Conservation (phyloP, 2,113 vertebrate species). For the Nothocercus nigrocapillus region DNA sequence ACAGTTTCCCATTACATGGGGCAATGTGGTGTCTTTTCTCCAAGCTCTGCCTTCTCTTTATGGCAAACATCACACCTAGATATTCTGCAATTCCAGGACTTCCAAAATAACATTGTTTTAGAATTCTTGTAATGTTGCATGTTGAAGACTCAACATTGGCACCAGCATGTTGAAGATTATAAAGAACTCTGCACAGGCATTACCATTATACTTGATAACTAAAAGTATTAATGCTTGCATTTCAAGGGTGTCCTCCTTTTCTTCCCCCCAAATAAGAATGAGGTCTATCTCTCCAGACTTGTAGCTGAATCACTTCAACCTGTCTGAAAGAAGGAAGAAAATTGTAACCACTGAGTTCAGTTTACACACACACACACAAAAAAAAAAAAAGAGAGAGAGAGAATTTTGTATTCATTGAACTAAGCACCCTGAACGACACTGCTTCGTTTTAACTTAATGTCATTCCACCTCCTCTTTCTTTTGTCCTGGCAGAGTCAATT, state of each 20-base stretch:
- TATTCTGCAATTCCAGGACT: neutral
- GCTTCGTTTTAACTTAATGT: slow-evolving; percentile 59
- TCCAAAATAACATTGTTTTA: neutral
- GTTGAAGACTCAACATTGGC: neutral
- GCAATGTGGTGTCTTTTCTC: neutral
- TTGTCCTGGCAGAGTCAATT: slow-evolving; percentile 75
- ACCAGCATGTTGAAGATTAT: neutral
- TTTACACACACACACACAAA: neutral
- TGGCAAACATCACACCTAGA: neutral
- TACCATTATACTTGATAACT: neutral
- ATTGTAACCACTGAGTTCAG: neutral
- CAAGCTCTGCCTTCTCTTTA: neutral
- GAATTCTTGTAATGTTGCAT: neutral
- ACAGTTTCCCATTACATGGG: neutral
- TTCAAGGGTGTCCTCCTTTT: neutral
- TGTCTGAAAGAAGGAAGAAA: slow-evolving; percentile 30
- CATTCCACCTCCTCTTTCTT: slow-evolving; percentile 68
- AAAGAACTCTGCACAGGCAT: neutral
- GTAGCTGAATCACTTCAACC: neutral
- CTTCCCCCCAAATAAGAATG: neutral
- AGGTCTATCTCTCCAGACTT: neutral
- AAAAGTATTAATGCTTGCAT: neutral
- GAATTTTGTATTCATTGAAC: slow-evolving; percentile 36
- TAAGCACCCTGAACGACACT: slow-evolving; percentile 13
- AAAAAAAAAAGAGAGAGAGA: neutral